phyloP scores from a whole-genome alignment of 92 coral and sea anemone genomes.

The Umimayanthus kanabou region DNA sequence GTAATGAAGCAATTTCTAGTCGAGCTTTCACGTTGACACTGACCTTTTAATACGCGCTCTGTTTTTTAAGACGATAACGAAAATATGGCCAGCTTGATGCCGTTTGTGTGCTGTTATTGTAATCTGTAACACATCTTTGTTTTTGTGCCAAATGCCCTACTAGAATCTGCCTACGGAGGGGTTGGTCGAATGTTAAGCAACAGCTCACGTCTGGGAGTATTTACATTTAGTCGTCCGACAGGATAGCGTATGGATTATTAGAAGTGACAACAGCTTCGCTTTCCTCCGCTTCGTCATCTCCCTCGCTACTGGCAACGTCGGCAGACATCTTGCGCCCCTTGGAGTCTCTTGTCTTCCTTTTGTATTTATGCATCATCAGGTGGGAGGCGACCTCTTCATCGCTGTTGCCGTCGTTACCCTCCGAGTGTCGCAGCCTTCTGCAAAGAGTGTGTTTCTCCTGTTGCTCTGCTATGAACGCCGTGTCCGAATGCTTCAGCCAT shows the following conservation, averaged over 20 bases:
- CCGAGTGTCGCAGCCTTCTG: slow-evolving; percentile 52
- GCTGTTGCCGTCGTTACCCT: slow-evolving; percentile 35
- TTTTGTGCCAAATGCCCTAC: background rate
- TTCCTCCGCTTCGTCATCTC: slow-evolving; percentile 65
- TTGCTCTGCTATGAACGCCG: slow-evolving; percentile 64
- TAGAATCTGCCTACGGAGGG: background rate
- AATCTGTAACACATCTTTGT: too few species aligned
- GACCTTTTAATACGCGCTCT: too few species aligned
- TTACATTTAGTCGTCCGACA: slow-evolving; percentile 70
- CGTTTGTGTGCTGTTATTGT: too few species aligned
- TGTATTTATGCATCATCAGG: slow-evolving; percentile 39
- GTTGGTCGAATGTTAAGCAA: background rate
- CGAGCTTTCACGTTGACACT: too few species aligned
- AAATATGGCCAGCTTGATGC: too few species aligned
- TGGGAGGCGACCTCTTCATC: slow-evolving; percentile 62
- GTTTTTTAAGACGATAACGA: too few species aligned
- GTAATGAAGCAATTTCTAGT: too few species aligned
- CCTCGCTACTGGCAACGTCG: slow-evolving; percentile 54
- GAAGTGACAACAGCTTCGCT: slow-evolving; percentile 54
- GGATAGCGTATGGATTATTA: slow-evolving; percentile 77
- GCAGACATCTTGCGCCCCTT: slow-evolving; percentile 45
- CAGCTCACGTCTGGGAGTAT: background rate
- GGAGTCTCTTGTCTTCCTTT: slow-evolving; percentile 29
- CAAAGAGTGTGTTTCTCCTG: slow-evolving; percentile 74
- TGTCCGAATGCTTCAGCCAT: slow-evolving; percentile 84